phyloP scores from a whole-genome alignment of 2,113 vertebrate genomes.

The Tachuris rubrigastra region DNA sequence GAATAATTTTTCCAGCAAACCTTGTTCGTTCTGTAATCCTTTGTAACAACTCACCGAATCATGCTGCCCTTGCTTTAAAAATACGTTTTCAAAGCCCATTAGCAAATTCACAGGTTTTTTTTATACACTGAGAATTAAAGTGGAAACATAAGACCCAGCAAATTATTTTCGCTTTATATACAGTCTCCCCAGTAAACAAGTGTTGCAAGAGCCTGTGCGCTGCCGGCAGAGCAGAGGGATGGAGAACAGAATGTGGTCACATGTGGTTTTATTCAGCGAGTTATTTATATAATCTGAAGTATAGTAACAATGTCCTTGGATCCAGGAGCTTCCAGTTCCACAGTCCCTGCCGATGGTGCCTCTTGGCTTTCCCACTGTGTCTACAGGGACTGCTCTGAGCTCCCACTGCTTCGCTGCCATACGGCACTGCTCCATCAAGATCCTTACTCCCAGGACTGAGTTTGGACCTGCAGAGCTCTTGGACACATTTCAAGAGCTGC shows the following conservation, averaged over 20 bases:
- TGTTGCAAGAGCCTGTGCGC: conserved; percentile 12
- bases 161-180: conserved; percentile 38
- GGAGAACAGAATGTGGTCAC: conserved; percentile 37
- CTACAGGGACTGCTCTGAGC: not conserved
- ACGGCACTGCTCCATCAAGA: fast-evolving
- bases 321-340: not conserved
- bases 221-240: conserved; percentile 21
- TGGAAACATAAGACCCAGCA: conserved; percentile 75
- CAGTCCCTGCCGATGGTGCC: not conserved
- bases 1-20: conserved; percentile 32
- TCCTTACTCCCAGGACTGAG: not conserved
- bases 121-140: conserved; percentile 67
- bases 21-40: conserved; percentile 42
- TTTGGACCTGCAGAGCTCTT: fast-evolving
- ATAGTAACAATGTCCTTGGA: conserved; percentile 21
- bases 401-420: not conserved
- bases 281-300: conserved; percentile 64
- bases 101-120: conserved; percentile 77
- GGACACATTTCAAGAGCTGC: fast-evolving
- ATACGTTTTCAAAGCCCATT: conserved; percentile 75
- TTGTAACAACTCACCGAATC: conserved; percentile 20
- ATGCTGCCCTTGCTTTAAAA: conserved; percentile 60
- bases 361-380: not conserved
- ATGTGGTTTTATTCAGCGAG: conserved; percentile 50
- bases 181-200: conserved; percentile 32